Conservation (phyloP, 2,797 vertebrate species). For the Vespertilio murinus region DNA sequence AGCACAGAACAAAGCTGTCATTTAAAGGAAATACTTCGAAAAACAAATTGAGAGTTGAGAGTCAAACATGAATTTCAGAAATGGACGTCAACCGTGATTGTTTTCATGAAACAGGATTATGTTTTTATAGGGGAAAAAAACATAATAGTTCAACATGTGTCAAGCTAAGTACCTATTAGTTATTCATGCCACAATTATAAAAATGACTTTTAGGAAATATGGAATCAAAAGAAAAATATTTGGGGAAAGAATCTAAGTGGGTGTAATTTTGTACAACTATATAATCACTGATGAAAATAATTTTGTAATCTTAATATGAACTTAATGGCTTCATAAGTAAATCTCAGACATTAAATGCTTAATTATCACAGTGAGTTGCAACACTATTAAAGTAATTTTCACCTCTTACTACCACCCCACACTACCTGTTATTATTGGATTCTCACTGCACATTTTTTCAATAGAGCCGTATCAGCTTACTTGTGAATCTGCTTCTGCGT, state of each 20-base stretch:
- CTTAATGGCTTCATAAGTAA: neutral
- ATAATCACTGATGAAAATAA: neutral
- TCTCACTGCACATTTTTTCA: neutral
- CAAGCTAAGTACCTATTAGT: neutral
- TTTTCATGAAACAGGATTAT: neutral
- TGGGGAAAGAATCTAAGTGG: neutral
- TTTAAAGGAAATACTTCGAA: neutral
- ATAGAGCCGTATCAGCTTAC: slow-evolving; percentile 81
- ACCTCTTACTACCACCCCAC: neutral
- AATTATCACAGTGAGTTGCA: neutral
- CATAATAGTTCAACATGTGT: neutral
- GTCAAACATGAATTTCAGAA: neutral
- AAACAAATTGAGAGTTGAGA: neutral
- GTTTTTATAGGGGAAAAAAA: neutral
- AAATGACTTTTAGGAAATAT: neutral
- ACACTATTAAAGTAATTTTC: neutral
- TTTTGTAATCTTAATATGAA: neutral
- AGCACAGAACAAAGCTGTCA: neutral
- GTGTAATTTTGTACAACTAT: neutral
- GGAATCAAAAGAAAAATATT: neutral
- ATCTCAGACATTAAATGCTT: neutral
- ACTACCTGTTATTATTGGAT: neutral
- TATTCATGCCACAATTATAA: neutral
- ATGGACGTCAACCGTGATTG: neutral
- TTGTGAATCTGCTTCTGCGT: slow-evolving; percentile 95